Evolutionary conservation across 2,113 vertebrate genomes (phyloP), one percentile per base, ranked within the genome.

Genomic region (Corvus hawaiiensis): DNA sequence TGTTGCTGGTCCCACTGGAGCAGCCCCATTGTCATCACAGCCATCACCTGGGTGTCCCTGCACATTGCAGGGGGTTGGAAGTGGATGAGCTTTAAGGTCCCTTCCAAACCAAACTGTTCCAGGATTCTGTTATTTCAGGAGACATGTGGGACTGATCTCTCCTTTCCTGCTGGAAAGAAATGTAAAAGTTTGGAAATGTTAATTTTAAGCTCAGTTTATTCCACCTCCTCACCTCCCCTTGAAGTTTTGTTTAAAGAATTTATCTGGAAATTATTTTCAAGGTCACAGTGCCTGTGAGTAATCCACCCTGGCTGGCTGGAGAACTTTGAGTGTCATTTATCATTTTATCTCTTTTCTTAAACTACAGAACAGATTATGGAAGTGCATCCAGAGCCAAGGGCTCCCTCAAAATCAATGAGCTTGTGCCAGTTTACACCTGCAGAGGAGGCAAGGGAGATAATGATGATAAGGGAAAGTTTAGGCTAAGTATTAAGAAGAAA

Each of bases 231-330:
- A 20, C 39, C 28, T 54, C 23, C 35, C 51, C 62, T 52, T 4
- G n/a, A 59, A 56, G 16, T 75, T 84, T 82, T 84, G 63, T 93
- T 79, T 55, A 41, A 83, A 88, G 32, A 90, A 85, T 76, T 86
- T 83, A 58, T 62, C 55, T 58, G 41, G 67, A 76, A 95, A 94
- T 83, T 92, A 52, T 94, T 93, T 83, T 83, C 49, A 61, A 84
- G 83, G 84, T 88, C 49, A 26, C 18, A 26, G 63, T 76, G 80
- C 58, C 75, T 78, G 33, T 51, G 80, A 86, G 62, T 51, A 83
- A 94, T 79, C 24, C 46, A 28, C 33, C 16, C 35, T 41, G 43
- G 39, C 63, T 56, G 30, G 16, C 46, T 87, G 56, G 37, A 32
- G n/a, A 76, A 67, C 30, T 90, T 37, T 10, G 46, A 8, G 48